These are phyloP conservation scores for Tragelaphus eurycerus DNA, from an alignment of 2,797 vertebrate genomes.

Conservation along the genomic window DNA sequence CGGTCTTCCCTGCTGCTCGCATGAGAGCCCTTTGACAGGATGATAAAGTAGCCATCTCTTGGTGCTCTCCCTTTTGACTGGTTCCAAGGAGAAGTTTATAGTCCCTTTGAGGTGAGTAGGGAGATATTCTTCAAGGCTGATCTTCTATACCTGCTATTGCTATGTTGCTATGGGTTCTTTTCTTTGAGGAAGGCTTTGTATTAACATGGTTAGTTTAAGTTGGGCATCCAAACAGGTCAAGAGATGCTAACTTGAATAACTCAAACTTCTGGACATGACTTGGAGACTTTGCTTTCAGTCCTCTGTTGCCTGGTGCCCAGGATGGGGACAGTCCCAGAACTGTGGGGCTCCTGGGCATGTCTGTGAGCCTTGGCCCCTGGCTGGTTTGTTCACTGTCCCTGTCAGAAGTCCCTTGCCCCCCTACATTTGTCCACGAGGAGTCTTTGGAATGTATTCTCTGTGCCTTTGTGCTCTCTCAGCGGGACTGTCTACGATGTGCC, in stretches of 20 bases:
- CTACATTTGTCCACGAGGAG: neutral
- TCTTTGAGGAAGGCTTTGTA: neutral
- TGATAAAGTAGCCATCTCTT: neutral
- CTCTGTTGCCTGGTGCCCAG: neutral
- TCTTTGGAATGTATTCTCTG: neutral
- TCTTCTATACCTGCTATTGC: neutral
- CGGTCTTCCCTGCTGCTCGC: neutral
- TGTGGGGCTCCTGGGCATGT: neutral
- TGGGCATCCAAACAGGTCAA: neutral
- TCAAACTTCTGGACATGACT: too few relatives aligned
- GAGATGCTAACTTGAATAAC: neutral
- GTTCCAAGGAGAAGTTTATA: neutral
- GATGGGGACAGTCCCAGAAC: neutral
- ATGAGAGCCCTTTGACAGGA: neutral
- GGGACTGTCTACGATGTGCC: neutral
- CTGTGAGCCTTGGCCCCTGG: neutral
- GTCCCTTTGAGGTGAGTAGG: neutral
- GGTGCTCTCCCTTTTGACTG: neutral
- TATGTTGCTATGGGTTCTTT: neutral
- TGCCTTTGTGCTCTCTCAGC: neutral
- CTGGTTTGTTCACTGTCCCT: neutral
- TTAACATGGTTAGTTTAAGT: neutral
- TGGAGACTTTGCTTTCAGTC: neutral
- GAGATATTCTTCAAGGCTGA: neutral
- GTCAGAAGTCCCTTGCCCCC: neutral